Percentiles rank a stretch among this genome's conserved stretches.
Evolutionary conservation across 2,888 invertebrate genomes (phyloP).

Genomic region (Capitulum mitella): DNA sequence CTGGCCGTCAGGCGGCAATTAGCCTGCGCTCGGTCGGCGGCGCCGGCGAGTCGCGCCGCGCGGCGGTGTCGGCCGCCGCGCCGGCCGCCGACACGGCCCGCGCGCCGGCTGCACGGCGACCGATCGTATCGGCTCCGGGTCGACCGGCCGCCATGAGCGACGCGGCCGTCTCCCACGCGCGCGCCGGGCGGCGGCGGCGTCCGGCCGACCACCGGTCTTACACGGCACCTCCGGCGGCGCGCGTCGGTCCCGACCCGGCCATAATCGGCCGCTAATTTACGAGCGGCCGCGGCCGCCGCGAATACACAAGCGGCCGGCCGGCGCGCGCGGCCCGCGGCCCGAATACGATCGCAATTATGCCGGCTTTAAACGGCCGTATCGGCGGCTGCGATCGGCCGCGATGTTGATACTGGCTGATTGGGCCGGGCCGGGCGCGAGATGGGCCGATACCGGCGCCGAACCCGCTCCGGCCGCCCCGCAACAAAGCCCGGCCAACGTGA

Average conservation of each 20-base stretch:
- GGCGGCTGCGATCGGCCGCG: not conserved
- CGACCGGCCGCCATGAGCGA: too few species aligned
- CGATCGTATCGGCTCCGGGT: too few species aligned
- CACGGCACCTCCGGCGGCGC: not conserved
- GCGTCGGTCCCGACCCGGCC: not conserved
- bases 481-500: constrained; percentile 6
- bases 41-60: too few species aligned
- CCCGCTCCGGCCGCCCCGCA: not conserved
- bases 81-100: too few species aligned
- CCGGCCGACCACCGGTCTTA: not conserved
- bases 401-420: constrained; percentile 14
- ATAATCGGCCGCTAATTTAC: not conserved
- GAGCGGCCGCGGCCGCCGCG: not conserved
- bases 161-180: too few species aligned
- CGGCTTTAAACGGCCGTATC: not conserved
- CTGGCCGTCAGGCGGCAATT: too few species aligned
- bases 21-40: too few species aligned
- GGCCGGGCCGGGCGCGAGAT: not conserved
- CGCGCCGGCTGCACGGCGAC: too few species aligned
- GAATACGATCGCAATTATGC: not conserved
- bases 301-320: not conserved
- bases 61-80: too few species aligned
- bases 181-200: not conserved
- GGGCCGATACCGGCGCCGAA: not conserved
- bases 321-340: not conserved